Base-by-base conservation (phyloP, 2,888 invertebrate species). In the Silvanus unidentatus region DNA sequence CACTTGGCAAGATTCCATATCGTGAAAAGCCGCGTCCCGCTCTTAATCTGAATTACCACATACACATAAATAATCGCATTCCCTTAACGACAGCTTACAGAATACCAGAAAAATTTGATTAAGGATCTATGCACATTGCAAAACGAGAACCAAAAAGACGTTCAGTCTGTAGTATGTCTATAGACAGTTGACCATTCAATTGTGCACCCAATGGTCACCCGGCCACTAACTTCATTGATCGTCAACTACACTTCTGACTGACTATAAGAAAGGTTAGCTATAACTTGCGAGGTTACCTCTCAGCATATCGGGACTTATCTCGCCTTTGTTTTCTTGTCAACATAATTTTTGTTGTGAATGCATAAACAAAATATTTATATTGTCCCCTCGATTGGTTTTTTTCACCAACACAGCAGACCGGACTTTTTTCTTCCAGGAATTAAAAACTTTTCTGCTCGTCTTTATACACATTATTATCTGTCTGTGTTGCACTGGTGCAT, bases 281-380 rank as follows among this genome's bases (percentile, higher is more conserved):
- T 71, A 72, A 71, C 68, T 71, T 66, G 70, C 65, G 66, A 66
- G 69, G 68, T 70, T 69, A 68, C 68, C 65, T 67, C 62, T 65
- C 66, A 64, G 69, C 69, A 70, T 70, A 70, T 70, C 69, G 66
- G 67, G 68, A 69, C 69, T 70, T 70, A 71, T 71, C 71, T 71
- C 69, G 69, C 71, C 71, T 71, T 72, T 72, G 72, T 72, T 72
- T 70, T 65, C 69, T 69, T 71, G 71, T 72, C 72, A 71, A 71
- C 71, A 72, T 72, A 72, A 73, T 72, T 73, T 72, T 71, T 70
- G 70, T 64, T 64, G 69, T 63, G 71, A 70, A 72, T 71, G 70
- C 72, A 73, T 72, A 71, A 71, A 71, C 71, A 70, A 72, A 71
- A 72, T 72, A 72, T 72, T 72, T 72, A 72, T 72, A 72, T 70